phyloP scores from a whole-genome alignment of 2,113 vertebrate species.

The Mustela lutreola region DNA sequence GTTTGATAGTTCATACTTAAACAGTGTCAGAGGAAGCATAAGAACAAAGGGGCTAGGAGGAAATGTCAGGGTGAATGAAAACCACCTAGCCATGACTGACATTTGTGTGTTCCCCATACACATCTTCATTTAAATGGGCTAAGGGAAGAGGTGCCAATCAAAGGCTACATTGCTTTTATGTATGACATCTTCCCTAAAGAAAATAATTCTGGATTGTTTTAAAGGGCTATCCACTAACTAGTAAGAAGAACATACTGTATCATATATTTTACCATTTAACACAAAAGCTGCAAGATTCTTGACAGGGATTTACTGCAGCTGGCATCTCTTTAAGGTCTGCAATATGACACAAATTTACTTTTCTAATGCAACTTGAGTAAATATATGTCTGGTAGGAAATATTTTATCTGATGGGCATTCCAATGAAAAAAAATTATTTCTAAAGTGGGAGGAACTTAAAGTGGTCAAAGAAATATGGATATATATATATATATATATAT shows the following conservation, averaged over 20 bases:
- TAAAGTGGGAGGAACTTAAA: conserved; percentile 78
- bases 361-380: conserved; percentile 82
- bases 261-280: conserved; percentile 43
- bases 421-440: conserved; percentile 85
- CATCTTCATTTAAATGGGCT: neutral
- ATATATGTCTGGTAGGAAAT: conserved; percentile 81
- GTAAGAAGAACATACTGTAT: conserved; percentile 48
- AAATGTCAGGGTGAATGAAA: neutral
- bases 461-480: conserved; percentile 83
- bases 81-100: neutral
- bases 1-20: neutral
- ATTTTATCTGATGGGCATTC: conserved; percentile 84
- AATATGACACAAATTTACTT: conserved; percentile 84
- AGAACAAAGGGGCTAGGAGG: neutral
- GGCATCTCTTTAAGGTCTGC: conserved; percentile 70
- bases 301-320: conserved; percentile 75
- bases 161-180: neutral
- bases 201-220: neutral
- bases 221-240: neutral
- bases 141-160: neutral
- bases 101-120: neutral
- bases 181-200: neutral
- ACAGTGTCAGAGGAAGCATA: neutral
- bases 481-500: too few relatives aligned
- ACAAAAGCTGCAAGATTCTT: conserved; percentile 62